These are phyloP conservation scores for Callorhinus ursinus DNA, from an alignment of 2,113 vertebrate genomes.

Conservation along the genomic window DNA sequence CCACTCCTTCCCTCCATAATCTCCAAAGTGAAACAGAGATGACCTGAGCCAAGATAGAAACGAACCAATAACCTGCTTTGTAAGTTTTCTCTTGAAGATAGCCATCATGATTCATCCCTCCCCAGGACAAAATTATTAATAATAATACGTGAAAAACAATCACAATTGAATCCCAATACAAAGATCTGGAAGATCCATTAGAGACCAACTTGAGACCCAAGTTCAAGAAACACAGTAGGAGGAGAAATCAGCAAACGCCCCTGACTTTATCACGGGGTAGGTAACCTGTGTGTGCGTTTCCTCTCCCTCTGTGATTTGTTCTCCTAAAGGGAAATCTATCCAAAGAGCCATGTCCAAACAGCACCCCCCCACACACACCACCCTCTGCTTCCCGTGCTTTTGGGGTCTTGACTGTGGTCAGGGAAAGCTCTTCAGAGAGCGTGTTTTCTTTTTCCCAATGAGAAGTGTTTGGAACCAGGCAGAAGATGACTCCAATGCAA, in stretches of 20 bases:
- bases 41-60: not conserved
- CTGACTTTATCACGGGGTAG: not conserved
- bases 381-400: not conserved
- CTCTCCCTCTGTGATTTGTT: not conserved
- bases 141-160: not conserved
- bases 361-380: too few species aligned
- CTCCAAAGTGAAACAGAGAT: not conserved
- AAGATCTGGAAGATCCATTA: not conserved
- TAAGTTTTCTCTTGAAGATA: not conserved
- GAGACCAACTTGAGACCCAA: not conserved
- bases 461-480: conserved; percentile 73
- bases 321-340: not conserved
- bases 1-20: not conserved
- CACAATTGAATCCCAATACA: not conserved
- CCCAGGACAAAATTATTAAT: not conserved
- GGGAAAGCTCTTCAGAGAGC: not conserved
- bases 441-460: conserved; percentile 74
- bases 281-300: accelerated
- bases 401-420: not conserved
- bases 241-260: not conserved
- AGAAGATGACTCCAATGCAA: conserved; percentile 74
- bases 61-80: not conserved
- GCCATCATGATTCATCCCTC: not conserved
- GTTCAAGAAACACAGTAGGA: not conserved
- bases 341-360: not conserved